Base-by-base conservation (phyloP, 1,140 invertebrate species). In the Linepithema humile region DNA sequence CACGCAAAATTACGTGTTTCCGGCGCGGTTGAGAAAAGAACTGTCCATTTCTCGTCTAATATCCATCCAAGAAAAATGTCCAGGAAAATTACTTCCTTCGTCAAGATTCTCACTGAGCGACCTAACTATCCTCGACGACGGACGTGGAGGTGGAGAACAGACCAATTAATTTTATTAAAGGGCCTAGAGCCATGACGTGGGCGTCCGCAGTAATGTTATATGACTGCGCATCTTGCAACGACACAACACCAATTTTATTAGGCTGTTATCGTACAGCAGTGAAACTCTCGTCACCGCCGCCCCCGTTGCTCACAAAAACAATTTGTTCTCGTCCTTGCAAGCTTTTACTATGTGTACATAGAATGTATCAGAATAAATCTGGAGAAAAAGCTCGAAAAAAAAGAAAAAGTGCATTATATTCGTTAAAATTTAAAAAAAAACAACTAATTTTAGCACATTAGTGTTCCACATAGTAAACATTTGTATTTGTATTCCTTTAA, bases 171-270 rank as follows among this genome's bases (percentile, higher is more conserved):
- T 85, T 88, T 72, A 88, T 88, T 85, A 64, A 70, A 80, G 43
- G 72, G 1, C 10, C 29, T 45, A 48, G 69, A 64, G 57, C 23
- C 29, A 20, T 15, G 15, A 0, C 35, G 65, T 82, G 64, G 29
- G 43, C 32, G 70, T 50, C 20, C 50, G 70, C 26, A 53, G 67
- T 26, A 53, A 32, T 7, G 26, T 29, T 57, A 69, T 72, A 60
- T 82, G 29, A 10, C 57, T 38, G 62, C 38, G 67, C 57, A 85
- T 67, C 59, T 88, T 73, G 85, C 60, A 60, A 70, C 64, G 82
- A 78, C 77, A 73, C 82, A 60, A n/a, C 70, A 74, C 26, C 75
- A 82, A 82, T 90, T 90, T 92, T 88, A 91, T 92, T 91, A 87
- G 83, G 70, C 80, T 84, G 85, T 91, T 91, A 91, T 90, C 88